Percentiles rank a stretch among this genome's conserved stretches.
Conservation (phyloP, 1,140 invertebrate genomes). For the Leptinotarsa defecta region DNA sequence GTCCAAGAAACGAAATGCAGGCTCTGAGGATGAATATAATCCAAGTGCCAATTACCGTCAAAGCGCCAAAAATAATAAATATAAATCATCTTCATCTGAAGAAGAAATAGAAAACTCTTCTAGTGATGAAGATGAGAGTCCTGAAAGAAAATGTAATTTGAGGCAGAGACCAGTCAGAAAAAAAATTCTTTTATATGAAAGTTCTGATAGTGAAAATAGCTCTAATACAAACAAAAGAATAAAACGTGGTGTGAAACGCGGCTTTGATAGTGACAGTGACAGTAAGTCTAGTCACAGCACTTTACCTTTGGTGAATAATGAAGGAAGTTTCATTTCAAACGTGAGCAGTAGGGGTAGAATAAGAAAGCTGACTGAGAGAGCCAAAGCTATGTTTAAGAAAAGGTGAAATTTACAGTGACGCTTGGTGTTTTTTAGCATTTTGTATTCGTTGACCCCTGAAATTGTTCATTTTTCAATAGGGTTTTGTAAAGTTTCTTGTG, state of each 20-base stretch:
- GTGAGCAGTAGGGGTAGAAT: constrained; percentile 84
- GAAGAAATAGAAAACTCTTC: background rate
- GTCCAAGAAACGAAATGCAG: background rate
- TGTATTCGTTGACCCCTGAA: background rate
- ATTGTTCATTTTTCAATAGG: background rate
- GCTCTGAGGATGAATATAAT: constrained; percentile 20
- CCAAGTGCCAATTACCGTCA: background rate
- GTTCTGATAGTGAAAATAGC: constrained; percentile 29
- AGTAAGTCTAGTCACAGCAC: constrained; percentile 4
- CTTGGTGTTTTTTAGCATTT: background rate
- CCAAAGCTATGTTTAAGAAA: constrained; percentile 59
- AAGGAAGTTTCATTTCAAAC: constrained; percentile 59
- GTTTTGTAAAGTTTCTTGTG: background rate
- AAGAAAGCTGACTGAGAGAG: constrained; percentile 79
- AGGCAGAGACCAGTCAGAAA: constrained; percentile 16
- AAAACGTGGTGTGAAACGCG: constrained; percentile 54
- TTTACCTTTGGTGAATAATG: constrained; percentile 29
- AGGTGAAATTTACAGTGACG: constrained; percentile 1
- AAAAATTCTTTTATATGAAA: constrained; percentile 12
- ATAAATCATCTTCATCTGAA: background rate
- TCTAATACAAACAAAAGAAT: constrained; percentile 13
- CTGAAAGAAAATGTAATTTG: constrained; percentile 18
- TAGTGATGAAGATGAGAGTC: constrained; percentile 10
- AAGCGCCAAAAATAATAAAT: background rate
- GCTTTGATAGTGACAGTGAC: constrained; percentile 49